Percentiles rank a stretch among this genome's conserved stretches.
phyloP scores from a whole-genome alignment of 2,113 vertebrate genomes.

The Raja brachyura region DNA sequence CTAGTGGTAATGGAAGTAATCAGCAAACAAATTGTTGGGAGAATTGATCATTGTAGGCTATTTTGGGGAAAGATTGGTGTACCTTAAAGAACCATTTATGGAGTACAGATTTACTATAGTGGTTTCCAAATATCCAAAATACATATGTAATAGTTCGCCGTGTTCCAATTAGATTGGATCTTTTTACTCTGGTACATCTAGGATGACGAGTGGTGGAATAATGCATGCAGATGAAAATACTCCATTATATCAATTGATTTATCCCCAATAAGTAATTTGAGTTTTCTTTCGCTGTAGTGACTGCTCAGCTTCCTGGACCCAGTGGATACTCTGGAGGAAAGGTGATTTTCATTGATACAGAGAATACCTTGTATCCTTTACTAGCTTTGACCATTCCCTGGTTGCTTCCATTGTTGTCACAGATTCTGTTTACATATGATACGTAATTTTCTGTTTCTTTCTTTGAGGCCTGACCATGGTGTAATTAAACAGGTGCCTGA shows the following conservation, averaged over 20 bases:
- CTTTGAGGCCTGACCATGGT: not conserved
- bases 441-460: not conserved
- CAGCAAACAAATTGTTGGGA: no score
- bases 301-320: conserved; percentile 84
- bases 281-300: conserved; percentile 60
- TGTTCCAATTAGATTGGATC: not conserved
- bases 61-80: not conserved
- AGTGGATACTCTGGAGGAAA: conserved; percentile 87
- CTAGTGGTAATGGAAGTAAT: not conserved
- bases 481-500: not conserved
- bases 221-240: not conserved
- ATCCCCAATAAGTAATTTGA: conserved; percentile 35
- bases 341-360: conserved; percentile 92
- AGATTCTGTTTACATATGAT: not conserved
- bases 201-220: not conserved
- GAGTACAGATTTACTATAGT: not conserved
- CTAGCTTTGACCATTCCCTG: not conserved
- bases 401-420: not conserved
- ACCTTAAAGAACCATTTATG: not conserved
- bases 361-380: conserved; percentile 96
- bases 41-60: not conserved
- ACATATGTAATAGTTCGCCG: not conserved
- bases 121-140: not conserved
- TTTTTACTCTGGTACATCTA: not conserved
- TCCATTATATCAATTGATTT: not conserved